phyloP scores from a whole-genome alignment of 2,888 invertebrate species.

The Trisateles emortualis region DNA sequence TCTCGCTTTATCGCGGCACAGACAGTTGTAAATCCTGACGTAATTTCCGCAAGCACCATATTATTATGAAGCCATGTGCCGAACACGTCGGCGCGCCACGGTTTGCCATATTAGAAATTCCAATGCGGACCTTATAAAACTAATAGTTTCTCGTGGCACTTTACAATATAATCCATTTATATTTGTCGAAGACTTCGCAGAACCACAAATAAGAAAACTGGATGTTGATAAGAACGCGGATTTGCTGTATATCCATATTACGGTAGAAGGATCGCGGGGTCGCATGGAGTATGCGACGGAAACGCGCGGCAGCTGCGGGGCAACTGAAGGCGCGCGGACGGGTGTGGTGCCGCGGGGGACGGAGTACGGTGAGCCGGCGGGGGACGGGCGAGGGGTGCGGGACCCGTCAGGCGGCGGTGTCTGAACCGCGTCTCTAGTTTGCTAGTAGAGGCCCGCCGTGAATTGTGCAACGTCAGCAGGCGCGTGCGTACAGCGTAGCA shows the following conservation, averaged over 20 bases:
- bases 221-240: conserved; percentile 81
- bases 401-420: conserved; percentile 61
- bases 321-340: conserved; percentile 70
- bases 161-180: conserved; percentile 87
- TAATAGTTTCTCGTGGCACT: conserved; percentile 71
- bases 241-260: conserved; percentile 86
- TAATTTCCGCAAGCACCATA: conserved; percentile 77
- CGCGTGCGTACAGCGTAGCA: conserved; percentile 70
- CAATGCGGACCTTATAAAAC: conserved; percentile 82
- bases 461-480: conserved; percentile 81
- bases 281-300: conserved; percentile 82
- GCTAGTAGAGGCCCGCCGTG: conserved; percentile 64
- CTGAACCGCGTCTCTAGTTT: conserved; percentile 72
- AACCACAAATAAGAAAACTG: conserved; percentile 84
- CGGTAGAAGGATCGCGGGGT: conserved; percentile 71
- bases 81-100: conserved; percentile 82
- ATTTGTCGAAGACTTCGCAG: conserved; percentile 83
- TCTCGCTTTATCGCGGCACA: conserved; percentile 64
- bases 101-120: conserved; percentile 82
- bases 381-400: conserved; percentile 44
- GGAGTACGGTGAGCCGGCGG: conserved; percentile 40
- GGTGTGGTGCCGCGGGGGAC: conserved; percentile 51
- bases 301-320: conserved; percentile 84
- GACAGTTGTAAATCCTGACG: conserved; percentile 63
- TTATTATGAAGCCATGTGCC: conserved; percentile 83